These are phyloP conservation scores for Porites evermanni DNA, from an alignment of 92 coral and sea anemone genomes.

Conservation along the genomic window DNA sequence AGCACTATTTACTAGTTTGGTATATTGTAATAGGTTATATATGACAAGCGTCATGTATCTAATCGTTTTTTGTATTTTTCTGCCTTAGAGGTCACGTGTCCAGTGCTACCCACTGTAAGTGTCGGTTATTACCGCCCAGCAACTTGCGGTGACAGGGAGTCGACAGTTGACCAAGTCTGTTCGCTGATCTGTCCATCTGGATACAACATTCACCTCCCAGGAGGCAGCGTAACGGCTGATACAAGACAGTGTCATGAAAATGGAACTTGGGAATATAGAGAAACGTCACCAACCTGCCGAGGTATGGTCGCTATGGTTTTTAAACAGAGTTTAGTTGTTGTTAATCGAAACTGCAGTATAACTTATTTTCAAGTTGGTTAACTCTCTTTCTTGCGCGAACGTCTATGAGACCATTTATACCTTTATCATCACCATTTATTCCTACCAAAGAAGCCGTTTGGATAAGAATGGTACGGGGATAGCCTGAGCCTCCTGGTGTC, in stretches of 20 bases:
- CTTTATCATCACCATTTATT: no score
- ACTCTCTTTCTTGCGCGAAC: no score
- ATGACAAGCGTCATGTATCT: neutral
- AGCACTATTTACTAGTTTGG: no score
- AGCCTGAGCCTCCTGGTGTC: no score
- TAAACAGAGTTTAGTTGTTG: no score
- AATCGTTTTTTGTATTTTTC: neutral
- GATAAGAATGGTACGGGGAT: no score
- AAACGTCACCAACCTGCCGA: neutral
- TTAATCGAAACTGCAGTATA: no score
- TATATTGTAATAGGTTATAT: no score
- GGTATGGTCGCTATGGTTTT: neutral
- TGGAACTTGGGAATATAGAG: slow-evolving; percentile 26
- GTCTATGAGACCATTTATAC: no score
- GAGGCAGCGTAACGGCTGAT: no score
- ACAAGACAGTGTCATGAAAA: neutral
- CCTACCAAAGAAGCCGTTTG: no score
- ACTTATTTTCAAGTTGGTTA: no score
- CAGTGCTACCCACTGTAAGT: neutral
- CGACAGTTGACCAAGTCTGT: neutral
- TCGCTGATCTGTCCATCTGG: slow-evolving; percentile 21
- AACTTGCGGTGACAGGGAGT: neutral
- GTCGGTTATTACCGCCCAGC: slow-evolving; percentile 11
- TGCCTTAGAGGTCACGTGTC: slow-evolving; percentile 33
- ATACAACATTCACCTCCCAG: slow-evolving; percentile 5